These are phyloP conservation scores for Sebastes hubbsi DNA, from an alignment of 2,797 vertebrate species.

Conservation along the genomic window DNA sequence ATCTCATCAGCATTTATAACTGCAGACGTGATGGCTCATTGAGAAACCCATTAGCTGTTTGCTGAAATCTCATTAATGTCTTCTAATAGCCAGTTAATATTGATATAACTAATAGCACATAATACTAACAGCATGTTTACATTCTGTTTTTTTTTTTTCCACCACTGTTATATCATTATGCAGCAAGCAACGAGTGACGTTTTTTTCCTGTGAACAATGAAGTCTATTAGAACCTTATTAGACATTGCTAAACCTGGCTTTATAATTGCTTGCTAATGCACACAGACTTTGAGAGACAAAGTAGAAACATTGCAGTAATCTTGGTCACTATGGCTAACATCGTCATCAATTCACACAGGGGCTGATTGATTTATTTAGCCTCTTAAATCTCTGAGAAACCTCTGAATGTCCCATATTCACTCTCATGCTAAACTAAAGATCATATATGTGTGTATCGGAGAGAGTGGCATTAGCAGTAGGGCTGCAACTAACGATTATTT, in stretches of 20 bases:
- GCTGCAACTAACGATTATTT: too few relatives aligned
- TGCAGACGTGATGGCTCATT: background rate
- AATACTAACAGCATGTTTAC: background rate
- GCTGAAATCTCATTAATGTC: background rate
- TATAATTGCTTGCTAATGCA: conserved; percentile 17
- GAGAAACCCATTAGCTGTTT: background rate
- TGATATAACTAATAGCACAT: background rate
- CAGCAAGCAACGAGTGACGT: background rate
- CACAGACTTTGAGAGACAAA: background rate
- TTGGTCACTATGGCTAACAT: conserved; percentile 9
- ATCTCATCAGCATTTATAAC: background rate
- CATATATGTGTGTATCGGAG: background rate
- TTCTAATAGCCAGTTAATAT: background rate
- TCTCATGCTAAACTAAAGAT: too few relatives aligned
- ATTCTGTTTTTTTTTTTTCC: background rate
- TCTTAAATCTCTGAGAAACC: background rate
- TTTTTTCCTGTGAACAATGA: too few relatives aligned
- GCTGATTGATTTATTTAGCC: conserved; percentile 36
- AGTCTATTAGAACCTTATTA: conserved; percentile 11
- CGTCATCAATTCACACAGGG: conserved; percentile 21
- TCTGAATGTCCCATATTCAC: background rate
- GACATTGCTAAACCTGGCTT: background rate
- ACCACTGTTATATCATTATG: background rate
- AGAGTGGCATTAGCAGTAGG: too few relatives aligned
- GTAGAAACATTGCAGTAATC: background rate